Evolutionary conservation across 2,888 invertebrate genomes (phyloP).

Genomic region (Macaria notata): DNA sequence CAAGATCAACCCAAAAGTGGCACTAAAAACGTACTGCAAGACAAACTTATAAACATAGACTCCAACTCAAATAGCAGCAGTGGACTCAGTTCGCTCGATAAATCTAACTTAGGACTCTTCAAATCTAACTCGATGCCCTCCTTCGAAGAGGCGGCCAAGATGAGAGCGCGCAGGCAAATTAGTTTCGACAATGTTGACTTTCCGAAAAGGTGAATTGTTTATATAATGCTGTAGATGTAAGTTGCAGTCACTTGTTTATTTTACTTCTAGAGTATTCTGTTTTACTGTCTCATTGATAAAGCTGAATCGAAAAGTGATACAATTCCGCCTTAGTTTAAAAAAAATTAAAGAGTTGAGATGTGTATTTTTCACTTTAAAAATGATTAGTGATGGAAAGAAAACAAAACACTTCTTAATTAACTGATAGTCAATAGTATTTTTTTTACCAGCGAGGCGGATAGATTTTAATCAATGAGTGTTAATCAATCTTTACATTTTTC

Average conservation of each 20-base stretch:
- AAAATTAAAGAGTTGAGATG: too few relatives aligned
- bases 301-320: neutral
- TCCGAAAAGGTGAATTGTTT: constrained; percentile 64
- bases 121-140: constrained; percentile 74
- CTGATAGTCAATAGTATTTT: too few relatives aligned
- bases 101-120: constrained; percentile 53
- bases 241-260: constrained; percentile 19
- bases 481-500: too few relatives aligned
- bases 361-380: too few relatives aligned
- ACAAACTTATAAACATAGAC: constrained; percentile 73
- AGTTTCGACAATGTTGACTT: constrained; percentile 82
- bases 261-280: constrained; percentile 8
- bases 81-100: constrained; percentile 59
- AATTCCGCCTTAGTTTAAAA: too few relatives aligned
- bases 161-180: constrained; percentile 82
- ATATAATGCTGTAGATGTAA: constrained; percentile 7
- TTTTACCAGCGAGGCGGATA: too few relatives aligned
- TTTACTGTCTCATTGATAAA: too few relatives aligned
- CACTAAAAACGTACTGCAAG: constrained; percentile 73
- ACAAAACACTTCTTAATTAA: too few relatives aligned
- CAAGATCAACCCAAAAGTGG: constrained; percentile 59
- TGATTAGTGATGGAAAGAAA: too few relatives aligned
- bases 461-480: too few relatives aligned
- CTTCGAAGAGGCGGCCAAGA: constrained; percentile 72
- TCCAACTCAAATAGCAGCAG: constrained; percentile 66